Conservation (phyloP, 2,113 vertebrate genomes). For the Hemiprocne comata region DNA sequence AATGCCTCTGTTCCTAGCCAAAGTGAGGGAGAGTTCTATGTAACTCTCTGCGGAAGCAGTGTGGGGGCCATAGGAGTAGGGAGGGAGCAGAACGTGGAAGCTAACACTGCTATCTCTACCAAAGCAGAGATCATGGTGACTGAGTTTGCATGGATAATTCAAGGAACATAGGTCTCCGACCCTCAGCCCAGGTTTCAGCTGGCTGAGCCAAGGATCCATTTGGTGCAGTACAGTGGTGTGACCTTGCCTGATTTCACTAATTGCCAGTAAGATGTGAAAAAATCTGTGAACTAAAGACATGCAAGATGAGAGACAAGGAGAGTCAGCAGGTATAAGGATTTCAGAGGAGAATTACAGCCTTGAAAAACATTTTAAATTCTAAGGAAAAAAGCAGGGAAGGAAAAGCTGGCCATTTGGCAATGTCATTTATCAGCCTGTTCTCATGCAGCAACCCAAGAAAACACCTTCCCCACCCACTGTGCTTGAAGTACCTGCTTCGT, state of each 20-base stretch:
- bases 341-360: neutral
- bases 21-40: neutral
- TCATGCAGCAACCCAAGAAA: neutral
- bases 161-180: neutral
- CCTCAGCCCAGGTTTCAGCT: neutral
- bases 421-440: neutral
- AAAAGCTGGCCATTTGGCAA: neutral
- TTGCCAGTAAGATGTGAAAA: neutral
- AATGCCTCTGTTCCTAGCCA: neutral
- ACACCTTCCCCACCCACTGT: fast-evolving
- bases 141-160: neutral
- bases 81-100: neutral
- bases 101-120: neutral
- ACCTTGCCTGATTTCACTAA: neutral
- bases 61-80: neutral
- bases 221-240: neutral
- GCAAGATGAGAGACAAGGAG: neutral
- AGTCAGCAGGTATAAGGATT: neutral
- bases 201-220: neutral
- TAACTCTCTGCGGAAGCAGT: neutral
- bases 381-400: neutral
- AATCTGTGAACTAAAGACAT: neutral
- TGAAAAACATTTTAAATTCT: neutral
- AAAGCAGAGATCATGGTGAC: neutral
- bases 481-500: neutral